Evolutionary conservation across 2,888 invertebrate species (phyloP), one percentile per base, ranked within the genome.

Genomic region (Dascillus cervinus): DNA sequence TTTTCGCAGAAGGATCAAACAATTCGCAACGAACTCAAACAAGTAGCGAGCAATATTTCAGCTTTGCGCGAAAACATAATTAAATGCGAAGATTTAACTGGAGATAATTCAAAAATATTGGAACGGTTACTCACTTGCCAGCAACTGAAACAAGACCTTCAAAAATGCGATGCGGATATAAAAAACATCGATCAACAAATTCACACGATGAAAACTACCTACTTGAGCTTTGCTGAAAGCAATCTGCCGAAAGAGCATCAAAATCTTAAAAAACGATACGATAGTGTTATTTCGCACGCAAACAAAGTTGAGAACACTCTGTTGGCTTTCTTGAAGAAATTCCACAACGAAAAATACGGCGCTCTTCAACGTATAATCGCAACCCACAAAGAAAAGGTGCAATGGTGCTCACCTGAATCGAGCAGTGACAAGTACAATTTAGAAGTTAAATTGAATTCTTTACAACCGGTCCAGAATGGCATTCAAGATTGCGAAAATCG

Each of bases 371-470:
- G 90, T 47, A 79, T 87, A 55, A 74, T 94, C 5, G 72, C 77
- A 28, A 80, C 84, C 1, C 79, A 86, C 43, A 82, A 82, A 41
- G 94, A 95, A 55, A 94, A 94, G 63, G 79, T 90, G 1, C 72
- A 79, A 8, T 94, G 94, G 91, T 95, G 94, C 59, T 75, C 82
- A 52, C 88, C 90, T 1, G 92, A 94, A 55, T 75, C 82, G 1
- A 79, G 82, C 15, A 90, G 88, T 53, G 94, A 95, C 55, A 83
- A 83, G 58, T 94, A 92, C 58, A 91, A 90, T 56, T 71, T 94
- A 13, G 90, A 94, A 69, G 88, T 91, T 0, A 95, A 95, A 65
- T 74, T 83, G 50, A 79, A 84, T 1, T 82, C 88, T 0, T 60
- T 92, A 17, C 68, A 70, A 34, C 89, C 90, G 41, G 81, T 88